Conservation (phyloP, 1,140 invertebrate species). For the Zophobas atratus region DNA sequence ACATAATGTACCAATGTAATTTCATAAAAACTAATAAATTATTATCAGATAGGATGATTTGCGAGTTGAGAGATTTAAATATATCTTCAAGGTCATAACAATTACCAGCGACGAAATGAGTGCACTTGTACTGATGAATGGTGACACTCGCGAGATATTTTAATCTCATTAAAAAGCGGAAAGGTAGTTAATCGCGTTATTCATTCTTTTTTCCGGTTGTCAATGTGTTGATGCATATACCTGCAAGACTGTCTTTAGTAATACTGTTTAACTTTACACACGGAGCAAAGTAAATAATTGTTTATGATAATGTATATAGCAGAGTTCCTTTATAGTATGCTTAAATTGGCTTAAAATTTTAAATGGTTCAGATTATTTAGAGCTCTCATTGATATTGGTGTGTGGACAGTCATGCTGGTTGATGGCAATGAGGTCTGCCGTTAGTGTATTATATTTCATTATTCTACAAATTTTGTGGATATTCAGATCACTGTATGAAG, state of each 20-base stretch:
- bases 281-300: conserved; percentile 32
- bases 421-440: conserved; percentile 23
- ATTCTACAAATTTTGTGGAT: conserved; percentile 41
- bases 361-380: conserved; percentile 34
- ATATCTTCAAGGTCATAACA: conserved; percentile 34
- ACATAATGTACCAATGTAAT: conserved; percentile 16
- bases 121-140: conserved; percentile 37
- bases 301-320: conserved; percentile 35
- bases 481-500: conserved; percentile 25
- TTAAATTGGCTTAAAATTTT: conserved; percentile 38
- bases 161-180: conserved; percentile 31
- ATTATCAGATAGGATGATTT: neutral
- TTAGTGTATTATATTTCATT: conserved; percentile 28
- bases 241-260: conserved; percentile 6
- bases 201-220: conserved; percentile 6
- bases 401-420: conserved; percentile 16
- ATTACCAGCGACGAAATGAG: conserved; percentile 17
- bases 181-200: neutral
- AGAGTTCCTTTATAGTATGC: conserved; percentile 30
- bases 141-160: neutral
- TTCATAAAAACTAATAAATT: conserved; percentile 31
- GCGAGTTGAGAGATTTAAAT: conserved; percentile 34
- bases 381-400: conserved; percentile 26
- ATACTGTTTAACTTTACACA: conserved; percentile 14
- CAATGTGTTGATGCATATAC: neutral